Base-by-base conservation (phyloP, 2,888 invertebrate genomes). In the Cephus pulcher region DNA sequence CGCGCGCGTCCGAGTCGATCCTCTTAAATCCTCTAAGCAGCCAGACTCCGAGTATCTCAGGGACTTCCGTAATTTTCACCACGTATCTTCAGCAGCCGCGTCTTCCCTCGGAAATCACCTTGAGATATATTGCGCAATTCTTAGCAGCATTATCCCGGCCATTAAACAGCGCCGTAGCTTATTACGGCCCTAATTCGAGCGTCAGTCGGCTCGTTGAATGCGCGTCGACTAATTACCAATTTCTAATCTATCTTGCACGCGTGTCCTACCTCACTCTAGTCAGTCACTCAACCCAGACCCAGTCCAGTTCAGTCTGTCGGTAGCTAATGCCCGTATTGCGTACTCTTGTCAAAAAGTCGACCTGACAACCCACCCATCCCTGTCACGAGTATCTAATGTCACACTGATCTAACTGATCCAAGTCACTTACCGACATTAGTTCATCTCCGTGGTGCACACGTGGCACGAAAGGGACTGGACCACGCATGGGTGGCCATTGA, bases 301-400 rank as follows among this genome's bases (percentile, higher is more conserved):
- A 9, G 12, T 32, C 71, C 33, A 32, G 32, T 34, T 6, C 32
- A 56, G 23, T 6, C 23, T 6, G 23, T 56, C 23, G 15, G 56
- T 23, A 56, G 71, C 32, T 32, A 32, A 34, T 34, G 23, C 71
- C 33, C 30, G 12, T 71, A 32, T 71, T 71, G 71, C 71, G 71
- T 34, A 71, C 34, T 71, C 71, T 0, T 12, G 71, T 71, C 71
- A 34, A 56, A 56, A 56, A 56, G 12, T 34, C 71, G 32, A 71
- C 71, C 71, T 71, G 71, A 71, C 71, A 71, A 71, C 32, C 71
- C 71, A 71, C 34, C 71, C 71, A 33, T 71, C 33, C 71, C 71
- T 23, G 33, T 32, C 71, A 34, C 32, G 71, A 34, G 56, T 56
- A 56, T 23, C 34, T 71, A 32, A 32, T 34, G 71, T 34, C 30